Evolutionary conservation across 2,113 vertebrate genomes (phyloP), one percentile per base, ranked within the genome.

Genomic region (Peromyscus polionotus): DNA sequence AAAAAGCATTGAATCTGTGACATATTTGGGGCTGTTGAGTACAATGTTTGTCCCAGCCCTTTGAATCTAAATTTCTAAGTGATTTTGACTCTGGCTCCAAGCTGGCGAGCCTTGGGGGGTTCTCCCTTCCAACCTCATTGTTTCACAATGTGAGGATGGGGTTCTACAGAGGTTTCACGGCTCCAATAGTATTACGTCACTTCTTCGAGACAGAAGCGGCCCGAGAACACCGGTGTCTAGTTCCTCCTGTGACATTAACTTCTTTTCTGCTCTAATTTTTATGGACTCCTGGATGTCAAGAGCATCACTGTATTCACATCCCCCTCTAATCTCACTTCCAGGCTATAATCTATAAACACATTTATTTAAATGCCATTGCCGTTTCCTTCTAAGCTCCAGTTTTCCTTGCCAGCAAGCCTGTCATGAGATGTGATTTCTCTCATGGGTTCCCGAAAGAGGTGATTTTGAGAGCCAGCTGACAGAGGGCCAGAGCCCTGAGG

Each of bases 351-450:
- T 87, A 95, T 80, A 95, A 94, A 97, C 90, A 95, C 51, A 26
- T 91, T 96, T 94, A 92, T 65, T 95, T 97, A 88, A 96, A 95
- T 92, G 88, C 33, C 48, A 95, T 93, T 87, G 36, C 67, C 87
- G 73, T 96, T 97, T 87, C 83, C 83, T 93, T 17, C 73, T 83
- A 85, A 94, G 80, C 68, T 95, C 68, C 54, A 76, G 57, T 36
- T 97, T 92, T 90, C 31, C 61, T 96, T 91, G 92, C 97, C 97
- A 97, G 92, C 45, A 88, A 90, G 45, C 88, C 88, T 92, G 85
- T 96, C 88, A 91, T 42, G 91, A 88, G 88, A 96, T 70, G 95
- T 36, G 65, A 96, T 95, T 97, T 98, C 88, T 96, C 92, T 92
- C 93, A 88, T 76, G 87, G 39, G 51, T 94, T 96, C 92, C 81